Evolutionary conservation across 2,888 invertebrate genomes (phyloP).

Genomic region (Mantis religiosa): DNA sequence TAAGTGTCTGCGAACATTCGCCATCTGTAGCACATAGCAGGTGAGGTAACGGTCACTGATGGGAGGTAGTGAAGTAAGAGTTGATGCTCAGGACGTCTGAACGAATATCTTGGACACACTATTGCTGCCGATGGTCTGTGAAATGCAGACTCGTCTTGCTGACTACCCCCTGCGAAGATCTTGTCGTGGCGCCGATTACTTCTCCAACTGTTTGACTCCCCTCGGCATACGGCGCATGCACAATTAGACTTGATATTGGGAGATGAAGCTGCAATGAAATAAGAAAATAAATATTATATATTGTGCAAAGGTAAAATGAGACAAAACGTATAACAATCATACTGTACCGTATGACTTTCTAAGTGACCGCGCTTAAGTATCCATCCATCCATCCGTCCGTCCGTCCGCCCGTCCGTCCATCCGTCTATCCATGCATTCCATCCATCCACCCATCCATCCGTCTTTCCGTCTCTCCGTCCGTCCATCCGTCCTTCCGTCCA

Average conservation of each 20-base stretch:
- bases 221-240: background rate
- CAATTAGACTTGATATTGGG: background rate
- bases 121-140: background rate
- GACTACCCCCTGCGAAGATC: background rate
- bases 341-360: no score
- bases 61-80: background rate
- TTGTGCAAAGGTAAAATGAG: no score
- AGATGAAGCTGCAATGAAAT: background rate
- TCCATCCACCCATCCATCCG: no score
- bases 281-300: no score
- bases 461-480: no score
- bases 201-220: background rate
- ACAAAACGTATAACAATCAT: no score
- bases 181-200: background rate
- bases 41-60: background rate
- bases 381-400: no score
- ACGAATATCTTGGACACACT: background rate
- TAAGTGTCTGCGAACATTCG: background rate
- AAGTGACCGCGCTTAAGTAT: no score
- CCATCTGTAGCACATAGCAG: conserved; percentile 6
- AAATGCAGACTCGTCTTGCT: background rate
- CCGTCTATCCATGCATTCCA: no score
- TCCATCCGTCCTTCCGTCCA: no score
- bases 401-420: no score
- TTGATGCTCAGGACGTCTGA: background rate